Conservation (phyloP, 2,888 invertebrate species). For the Biston betularia region DNA sequence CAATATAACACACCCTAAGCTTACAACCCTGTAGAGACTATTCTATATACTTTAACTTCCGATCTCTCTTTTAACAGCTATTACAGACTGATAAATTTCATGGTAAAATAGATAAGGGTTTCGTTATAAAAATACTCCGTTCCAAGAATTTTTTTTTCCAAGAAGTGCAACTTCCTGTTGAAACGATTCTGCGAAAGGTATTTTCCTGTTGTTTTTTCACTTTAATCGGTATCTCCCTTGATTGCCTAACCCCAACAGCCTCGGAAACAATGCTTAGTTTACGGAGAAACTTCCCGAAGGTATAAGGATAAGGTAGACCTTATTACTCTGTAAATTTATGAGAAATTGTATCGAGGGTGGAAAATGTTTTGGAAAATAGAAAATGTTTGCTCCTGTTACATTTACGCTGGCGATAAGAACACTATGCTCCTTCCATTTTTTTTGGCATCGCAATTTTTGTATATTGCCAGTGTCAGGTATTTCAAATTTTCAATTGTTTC, state of each 20-base stretch:
- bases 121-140: conserved; percentile 1
- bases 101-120: not conserved
- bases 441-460: too few species aligned
- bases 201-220: conserved; percentile 9
- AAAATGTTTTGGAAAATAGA: conserved; percentile 6
- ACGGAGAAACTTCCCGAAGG: not conserved
- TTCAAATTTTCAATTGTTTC: too few species aligned
- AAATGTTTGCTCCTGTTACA: not conserved
- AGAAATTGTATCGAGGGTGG: not conserved
- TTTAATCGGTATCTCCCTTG: conserved; percentile 8
- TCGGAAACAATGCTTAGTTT: not conserved
- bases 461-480: too few species aligned
- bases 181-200: not conserved
- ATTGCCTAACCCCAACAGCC: conserved; percentile 3
- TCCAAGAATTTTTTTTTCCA: not conserved
- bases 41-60: too few species aligned
- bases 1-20: conserved; percentile 6
- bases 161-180: not conserved
- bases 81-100: not conserved
- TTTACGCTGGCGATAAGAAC: not conserved
- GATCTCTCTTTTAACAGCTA: not conserved
- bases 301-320: not conserved
- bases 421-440: too few species aligned
- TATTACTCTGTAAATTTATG: conserved; percentile 13
- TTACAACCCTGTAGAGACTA: not conserved